Evolutionary conservation across 2,113 vertebrate genomes (phyloP).

Genomic region (Heterocephalus glaber): DNA sequence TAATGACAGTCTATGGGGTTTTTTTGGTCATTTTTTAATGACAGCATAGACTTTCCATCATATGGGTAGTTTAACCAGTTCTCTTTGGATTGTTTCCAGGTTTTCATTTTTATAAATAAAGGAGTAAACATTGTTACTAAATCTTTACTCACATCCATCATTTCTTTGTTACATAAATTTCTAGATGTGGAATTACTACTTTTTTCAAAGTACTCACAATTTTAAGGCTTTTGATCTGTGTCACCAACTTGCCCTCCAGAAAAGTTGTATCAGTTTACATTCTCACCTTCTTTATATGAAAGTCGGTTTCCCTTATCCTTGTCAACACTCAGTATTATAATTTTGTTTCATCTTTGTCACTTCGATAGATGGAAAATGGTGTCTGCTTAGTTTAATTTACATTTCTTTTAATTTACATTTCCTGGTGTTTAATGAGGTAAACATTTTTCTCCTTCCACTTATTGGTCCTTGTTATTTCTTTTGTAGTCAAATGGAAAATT

Average conservation of each 20-base stretch:
- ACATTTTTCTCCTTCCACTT: slow-evolving; percentile 7
- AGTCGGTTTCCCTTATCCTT: slow-evolving; percentile 32
- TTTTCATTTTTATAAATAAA: slow-evolving; percentile 71
- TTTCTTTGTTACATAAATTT: slow-evolving; percentile 42
- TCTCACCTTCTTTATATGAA: slow-evolving; percentile 43
- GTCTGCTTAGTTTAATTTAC: slow-evolving; percentile 66
- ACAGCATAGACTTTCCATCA: slow-evolving; percentile 53
- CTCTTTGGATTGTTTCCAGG: slow-evolving; percentile 65
- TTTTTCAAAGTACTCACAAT: slow-evolving; percentile 19
- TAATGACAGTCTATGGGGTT: no score
- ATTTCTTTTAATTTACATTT: slow-evolving; percentile 58
- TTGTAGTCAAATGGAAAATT: slow-evolving; percentile 25
- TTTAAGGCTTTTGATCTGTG: slow-evolving; percentile 44
- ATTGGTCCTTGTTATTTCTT: slow-evolving; percentile 48
- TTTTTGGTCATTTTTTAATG: no score
- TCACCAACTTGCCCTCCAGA: neutral
- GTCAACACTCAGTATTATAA: neutral
- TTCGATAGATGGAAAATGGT: slow-evolving; percentile 60
- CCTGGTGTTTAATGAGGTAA: slow-evolving; percentile 56
- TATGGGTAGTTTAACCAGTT: slow-evolving; percentile 62
- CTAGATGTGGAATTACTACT: slow-evolving; percentile 37
- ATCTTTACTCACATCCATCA: slow-evolving; percentile 37
- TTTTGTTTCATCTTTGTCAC: slow-evolving; percentile 67
- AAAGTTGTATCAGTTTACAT: slow-evolving; percentile 21
- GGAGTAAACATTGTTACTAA: slow-evolving; percentile 51